phyloP scores from a whole-genome alignment of 2,888 invertebrate genomes.

The Drosophila subquinaria region DNA sequence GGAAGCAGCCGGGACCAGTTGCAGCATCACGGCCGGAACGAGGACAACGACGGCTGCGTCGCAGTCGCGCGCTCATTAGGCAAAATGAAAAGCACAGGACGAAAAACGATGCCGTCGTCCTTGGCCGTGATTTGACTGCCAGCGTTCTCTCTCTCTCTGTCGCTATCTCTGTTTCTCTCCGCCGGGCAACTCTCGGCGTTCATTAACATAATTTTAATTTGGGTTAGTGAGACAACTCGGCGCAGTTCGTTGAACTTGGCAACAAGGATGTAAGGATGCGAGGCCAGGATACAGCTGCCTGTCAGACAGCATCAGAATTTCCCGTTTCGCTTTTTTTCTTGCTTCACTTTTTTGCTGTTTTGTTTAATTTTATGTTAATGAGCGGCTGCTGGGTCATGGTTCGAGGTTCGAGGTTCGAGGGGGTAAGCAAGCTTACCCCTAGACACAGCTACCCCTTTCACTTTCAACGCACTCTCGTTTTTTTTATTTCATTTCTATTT shows the following conservation, averaged over 20 bases:
- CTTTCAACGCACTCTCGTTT: conserved; percentile 59
- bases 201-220: conserved; percentile 85
- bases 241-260: conserved; percentile 73
- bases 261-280: conserved; percentile 39
- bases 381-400: conserved; percentile 54
- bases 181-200: conserved; percentile 48
- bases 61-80: conserved; percentile 69
- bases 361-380: conserved; percentile 80
- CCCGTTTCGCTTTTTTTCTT: conserved; percentile 13
- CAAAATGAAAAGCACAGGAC: conserved; percentile 68
- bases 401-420: conserved; percentile 20
- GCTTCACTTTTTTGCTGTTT: conserved; percentile 13
- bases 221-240: conserved; percentile 82
- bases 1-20: conserved; percentile 21
- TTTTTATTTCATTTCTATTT: conserved; percentile 9
- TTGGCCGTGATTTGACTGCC: conserved; percentile 80
- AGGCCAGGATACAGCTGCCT: conserved; percentile 47
- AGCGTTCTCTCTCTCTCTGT: conserved; percentile 25
- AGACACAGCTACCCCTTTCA: conserved; percentile 66
- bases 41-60: conserved; percentile 32
- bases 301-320: conserved; percentile 67
- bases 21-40: conserved; percentile 29
- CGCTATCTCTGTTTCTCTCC: conserved; percentile 19
- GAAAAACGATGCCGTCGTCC: conserved; percentile 66
- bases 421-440: conserved; percentile 51